Evolutionary conservation across 2,113 vertebrate genomes (phyloP).

Genomic region (Piprites chloris): DNA sequence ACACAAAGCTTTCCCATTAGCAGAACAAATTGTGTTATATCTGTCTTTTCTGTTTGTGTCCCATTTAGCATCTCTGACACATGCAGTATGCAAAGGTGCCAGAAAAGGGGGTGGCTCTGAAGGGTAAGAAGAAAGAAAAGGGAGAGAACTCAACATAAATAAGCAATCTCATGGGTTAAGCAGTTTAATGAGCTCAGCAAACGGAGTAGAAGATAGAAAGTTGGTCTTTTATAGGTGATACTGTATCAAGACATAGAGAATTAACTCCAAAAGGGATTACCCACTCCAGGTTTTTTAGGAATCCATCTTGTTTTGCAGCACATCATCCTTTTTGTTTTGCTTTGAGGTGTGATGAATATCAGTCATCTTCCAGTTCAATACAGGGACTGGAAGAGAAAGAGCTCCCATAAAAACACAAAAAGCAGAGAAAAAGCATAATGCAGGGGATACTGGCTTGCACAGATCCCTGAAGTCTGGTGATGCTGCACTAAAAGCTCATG

Average conservation of each 20-base stretch:
- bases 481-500: fast-evolving
- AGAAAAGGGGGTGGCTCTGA: background rate
- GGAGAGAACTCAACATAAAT: background rate
- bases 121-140: background rate
- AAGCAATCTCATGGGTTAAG: background rate
- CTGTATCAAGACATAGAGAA: background rate
- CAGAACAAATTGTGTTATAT: background rate
- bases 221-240: background rate
- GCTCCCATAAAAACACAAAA: background rate
- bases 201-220: background rate
- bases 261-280: background rate
- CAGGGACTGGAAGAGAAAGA: background rate
- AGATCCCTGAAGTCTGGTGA: background rate
- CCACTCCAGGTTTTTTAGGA: fast-evolving
- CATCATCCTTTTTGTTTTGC: background rate
- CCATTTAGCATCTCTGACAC: background rate
- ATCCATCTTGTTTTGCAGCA: background rate
- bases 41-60: background rate
- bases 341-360: background rate
- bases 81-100: background rate
- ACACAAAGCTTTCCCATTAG: background rate
- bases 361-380: background rate
- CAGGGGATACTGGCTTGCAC: background rate
- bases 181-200: background rate
- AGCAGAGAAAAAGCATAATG: background rate